Percentiles rank a stretch among this genome's conserved stretches.
Conservation (phyloP, 2,888 invertebrate genomes). For the Drosophila parthenogenetica region DNA sequence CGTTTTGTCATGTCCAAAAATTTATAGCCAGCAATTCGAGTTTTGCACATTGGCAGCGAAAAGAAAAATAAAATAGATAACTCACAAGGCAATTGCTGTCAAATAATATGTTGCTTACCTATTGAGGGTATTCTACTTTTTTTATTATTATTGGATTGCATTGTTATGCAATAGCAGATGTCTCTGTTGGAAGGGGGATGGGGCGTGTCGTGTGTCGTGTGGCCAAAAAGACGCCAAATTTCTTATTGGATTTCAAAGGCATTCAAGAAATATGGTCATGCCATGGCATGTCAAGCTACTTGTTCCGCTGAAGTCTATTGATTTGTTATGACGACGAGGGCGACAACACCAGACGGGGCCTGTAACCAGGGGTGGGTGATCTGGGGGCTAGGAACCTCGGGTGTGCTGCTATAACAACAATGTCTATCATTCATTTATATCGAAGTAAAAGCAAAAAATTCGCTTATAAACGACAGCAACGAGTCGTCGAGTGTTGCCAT, state of each 20-base stretch:
- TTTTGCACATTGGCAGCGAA: constrained; percentile 16
- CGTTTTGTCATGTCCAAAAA: constrained; percentile 45
- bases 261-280: constrained; percentile 51
- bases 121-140: constrained; percentile 19
- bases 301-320: constrained; percentile 59
- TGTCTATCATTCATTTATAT: constrained; percentile 67
- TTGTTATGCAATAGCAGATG: constrained; percentile 66
- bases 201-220: constrained; percentile 1
- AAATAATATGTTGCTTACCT: constrained; percentile 67
- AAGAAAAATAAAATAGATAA: constrained; percentile 36
- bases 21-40: constrained; percentile 50
- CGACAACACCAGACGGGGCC: not conserved
- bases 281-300: constrained; percentile 34
- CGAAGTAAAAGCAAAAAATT: constrained; percentile 49
- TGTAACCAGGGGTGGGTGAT: too few relatives aligned
- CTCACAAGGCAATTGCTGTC: constrained; percentile 67
- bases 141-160: constrained; percentile 66
- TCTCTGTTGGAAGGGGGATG: constrained; percentile 18
- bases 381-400: not conserved
- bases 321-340: constrained; percentile 64
- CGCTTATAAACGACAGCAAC: constrained; percentile 49
- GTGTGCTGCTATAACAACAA: constrained; percentile 66
- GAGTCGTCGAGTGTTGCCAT: constrained; percentile 55
- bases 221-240: constrained; percentile 51
- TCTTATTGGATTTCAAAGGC: constrained; percentile 70